These are phyloP conservation scores for Phorcus lineatus DNA, from an alignment of 2,888 invertebrate genomes.

Conservation along the genomic window DNA sequence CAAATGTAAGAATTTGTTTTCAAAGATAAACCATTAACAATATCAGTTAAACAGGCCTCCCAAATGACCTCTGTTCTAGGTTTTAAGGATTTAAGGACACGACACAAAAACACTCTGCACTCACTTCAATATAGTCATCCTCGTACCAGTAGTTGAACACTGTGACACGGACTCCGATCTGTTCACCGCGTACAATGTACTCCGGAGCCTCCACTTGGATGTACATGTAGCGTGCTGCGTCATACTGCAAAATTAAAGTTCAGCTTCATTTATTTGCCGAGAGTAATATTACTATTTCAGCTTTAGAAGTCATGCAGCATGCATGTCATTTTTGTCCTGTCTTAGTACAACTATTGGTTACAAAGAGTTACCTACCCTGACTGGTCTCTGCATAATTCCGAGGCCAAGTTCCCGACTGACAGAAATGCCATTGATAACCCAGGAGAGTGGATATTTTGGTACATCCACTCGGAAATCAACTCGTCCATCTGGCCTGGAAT, in stretches of 20 bases:
- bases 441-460: constrained; percentile 77
- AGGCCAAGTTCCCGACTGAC: constrained; percentile 91
- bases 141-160: constrained; percentile 93
- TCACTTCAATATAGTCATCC: constrained; percentile 73
- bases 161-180: constrained; percentile 92
- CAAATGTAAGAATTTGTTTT: neutral
- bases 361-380: constrained; percentile 79
- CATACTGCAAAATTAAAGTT: constrained; percentile 80
- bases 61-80: too few species aligned
- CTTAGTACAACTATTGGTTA: too few species aligned
- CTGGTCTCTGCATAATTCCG: constrained; percentile 88
- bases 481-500: constrained; percentile 72
- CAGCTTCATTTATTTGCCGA: neutral
- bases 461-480: constrained; percentile 72
- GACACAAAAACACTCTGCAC: neutral
- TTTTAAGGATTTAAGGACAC: too few species aligned
- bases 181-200: constrained; percentile 90
- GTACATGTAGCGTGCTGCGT: constrained; percentile 93
- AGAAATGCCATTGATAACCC: constrained; percentile 95
- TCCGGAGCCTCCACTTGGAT: constrained; percentile 95
- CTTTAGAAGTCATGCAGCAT: too few species aligned
- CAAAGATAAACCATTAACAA: too few species aligned
- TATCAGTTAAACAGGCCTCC: too few species aligned
- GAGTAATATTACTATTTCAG: neutral
- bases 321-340: too few species aligned